Evolutionary conservation across 1,140 invertebrate genomes (phyloP), one percentile per base, ranked within the genome.

Genomic region (Magallana angulata): DNA sequence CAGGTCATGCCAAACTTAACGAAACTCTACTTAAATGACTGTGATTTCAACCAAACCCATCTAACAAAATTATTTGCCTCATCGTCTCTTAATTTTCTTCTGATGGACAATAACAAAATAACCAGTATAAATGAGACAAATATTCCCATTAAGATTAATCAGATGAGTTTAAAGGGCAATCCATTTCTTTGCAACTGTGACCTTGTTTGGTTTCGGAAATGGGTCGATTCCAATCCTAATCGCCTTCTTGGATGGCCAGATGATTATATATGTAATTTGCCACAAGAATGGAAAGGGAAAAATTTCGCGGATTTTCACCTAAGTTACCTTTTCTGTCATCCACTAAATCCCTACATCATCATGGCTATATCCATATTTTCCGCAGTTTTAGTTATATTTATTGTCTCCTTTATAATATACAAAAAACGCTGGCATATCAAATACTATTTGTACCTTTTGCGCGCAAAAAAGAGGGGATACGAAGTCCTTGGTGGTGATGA

Each of bases 371-470:
- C 48, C n/a, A 11, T 85, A 60, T 14, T 6, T 6, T 14, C 16
- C 9, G 18, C 68, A 7, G n/a, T 62, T 58, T 11, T 68, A 0
- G 11, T 88, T n/a, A 59, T 88, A 4, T 16, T 83, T 11, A 4
- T 60, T 12, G 36, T 84, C 9, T 12, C 18, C 1, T 59, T 57
- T 56, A 14, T 86, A 12, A 6, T 83, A 5, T 85, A 82, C 8
- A 64, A 14, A 30, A n/a, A 62, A 7, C 16, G 56, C 64, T 88
- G 87, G 62, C 84, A 85, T 36, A 85, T 85, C 11, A 82, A 71
- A 48, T 81, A 82, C 7, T 88, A 68, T 8, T 7, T 88, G 56
- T 83, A 85, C 30, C 48, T 85, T 6, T 64, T 83, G 14, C 81
- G 85, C 11, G 60, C 60, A 8, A 36, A 82, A 14, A 81, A 24